Percentiles rank a stretch among this genome's conserved stretches.
These are phyloP conservation scores for Anthrax anthrax DNA, from an alignment of 2,888 invertebrate genomes.

Conservation along the genomic window DNA sequence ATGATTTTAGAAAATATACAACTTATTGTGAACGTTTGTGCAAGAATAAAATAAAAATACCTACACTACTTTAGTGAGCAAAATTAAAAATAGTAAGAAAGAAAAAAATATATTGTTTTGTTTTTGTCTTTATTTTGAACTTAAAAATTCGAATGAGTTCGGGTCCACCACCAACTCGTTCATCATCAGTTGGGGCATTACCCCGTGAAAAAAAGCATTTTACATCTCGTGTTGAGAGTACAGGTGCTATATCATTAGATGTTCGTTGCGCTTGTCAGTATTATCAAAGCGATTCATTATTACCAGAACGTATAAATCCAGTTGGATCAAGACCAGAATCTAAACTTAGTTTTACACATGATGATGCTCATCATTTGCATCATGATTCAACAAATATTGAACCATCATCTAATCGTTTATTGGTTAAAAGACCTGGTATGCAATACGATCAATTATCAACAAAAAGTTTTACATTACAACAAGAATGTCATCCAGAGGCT, in stretches of 20 bases:
- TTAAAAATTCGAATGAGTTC: conserved; percentile 10
- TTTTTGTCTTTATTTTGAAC: too few relatives aligned
- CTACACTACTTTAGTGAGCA: too few relatives aligned
- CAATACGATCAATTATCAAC: conserved; percentile 22
- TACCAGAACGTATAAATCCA: conserved; percentile 61
- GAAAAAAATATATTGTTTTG: too few relatives aligned
- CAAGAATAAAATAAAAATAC: too few relatives aligned
- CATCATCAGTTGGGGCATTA: conserved; percentile 53
- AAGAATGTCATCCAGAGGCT: conserved; percentile 11
- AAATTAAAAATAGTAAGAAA: too few relatives aligned
- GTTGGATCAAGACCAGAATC: conserved; percentile 49
- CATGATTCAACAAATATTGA: not conserved
- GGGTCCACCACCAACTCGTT: conserved; percentile 36
- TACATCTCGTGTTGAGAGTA: conserved; percentile 56
- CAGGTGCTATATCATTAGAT: conserved; percentile 57
- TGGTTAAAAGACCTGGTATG: conserved; percentile 11
- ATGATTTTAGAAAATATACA: too few relatives aligned
- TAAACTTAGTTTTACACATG: conserved; percentile 29
- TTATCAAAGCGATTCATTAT: conserved; percentile 63
- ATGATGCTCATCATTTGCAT: too few relatives aligned
- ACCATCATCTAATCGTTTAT: conserved; percentile 25
- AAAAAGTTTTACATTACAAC: conserved; percentile 21
- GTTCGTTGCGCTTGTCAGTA: conserved; percentile 78
- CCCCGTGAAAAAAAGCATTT: conserved; percentile 47
- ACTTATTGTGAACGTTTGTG: too few relatives aligned